Conservation (phyloP, 2,888 invertebrate species). For the Plebejus argus region DNA sequence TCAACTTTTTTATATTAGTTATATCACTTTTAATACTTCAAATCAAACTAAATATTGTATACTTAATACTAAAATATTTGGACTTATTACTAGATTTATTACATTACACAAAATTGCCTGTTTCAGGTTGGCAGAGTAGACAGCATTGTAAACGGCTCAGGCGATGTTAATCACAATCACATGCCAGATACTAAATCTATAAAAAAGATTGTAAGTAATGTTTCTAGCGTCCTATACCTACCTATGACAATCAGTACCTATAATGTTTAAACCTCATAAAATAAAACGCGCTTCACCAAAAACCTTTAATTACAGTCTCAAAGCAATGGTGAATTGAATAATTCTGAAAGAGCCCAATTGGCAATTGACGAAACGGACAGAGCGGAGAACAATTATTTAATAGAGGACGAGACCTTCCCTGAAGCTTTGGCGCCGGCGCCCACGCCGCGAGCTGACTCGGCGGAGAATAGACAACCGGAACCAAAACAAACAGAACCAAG, state of each 20-base stretch:
- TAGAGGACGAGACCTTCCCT: slow-evolving; percentile 74
- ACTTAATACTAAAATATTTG: not conserved
- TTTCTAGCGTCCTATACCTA: not conserved
- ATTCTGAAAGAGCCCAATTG: not conserved
- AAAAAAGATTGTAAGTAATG: slow-evolving; percentile 46
- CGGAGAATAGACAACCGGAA: slow-evolving; percentile 33
- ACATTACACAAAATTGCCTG: not conserved
- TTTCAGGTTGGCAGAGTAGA: slow-evolving; percentile 59
- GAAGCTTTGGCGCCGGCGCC: slow-evolving; percentile 64
- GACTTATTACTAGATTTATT: not conserved
- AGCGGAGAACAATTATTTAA: slow-evolving; percentile 56
- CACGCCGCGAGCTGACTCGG: slow-evolving; percentile 61
- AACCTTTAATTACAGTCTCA: slow-evolving; percentile 49
- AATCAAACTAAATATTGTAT: no score
- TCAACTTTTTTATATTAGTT: not conserved
- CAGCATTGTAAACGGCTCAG: slow-evolving; percentile 65
- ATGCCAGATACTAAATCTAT: slow-evolving; percentile 58
- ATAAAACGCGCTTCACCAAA: no score
- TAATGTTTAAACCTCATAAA: no score
- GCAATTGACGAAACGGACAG: slow-evolving; percentile 56
- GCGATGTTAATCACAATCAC: slow-evolving; percentile 74
- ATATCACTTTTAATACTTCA: no score
- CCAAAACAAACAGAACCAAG: slow-evolving; percentile 22
- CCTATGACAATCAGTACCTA: no score
- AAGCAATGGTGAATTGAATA: slow-evolving; percentile 56